phyloP scores from a whole-genome alignment of 92 coral and sea anemone genomes.

The Phenganax marumi region DNA sequence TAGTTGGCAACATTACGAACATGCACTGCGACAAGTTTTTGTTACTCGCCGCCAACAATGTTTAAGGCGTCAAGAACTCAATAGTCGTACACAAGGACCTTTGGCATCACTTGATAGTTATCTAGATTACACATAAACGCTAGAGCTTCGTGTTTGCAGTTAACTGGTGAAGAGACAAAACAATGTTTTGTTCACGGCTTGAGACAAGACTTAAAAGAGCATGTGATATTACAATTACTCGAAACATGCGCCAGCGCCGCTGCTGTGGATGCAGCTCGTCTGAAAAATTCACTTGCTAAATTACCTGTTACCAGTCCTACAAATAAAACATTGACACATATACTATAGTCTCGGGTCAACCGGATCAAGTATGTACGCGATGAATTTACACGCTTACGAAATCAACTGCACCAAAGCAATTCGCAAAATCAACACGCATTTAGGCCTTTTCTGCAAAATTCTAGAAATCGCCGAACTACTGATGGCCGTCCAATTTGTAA shows the following conservation, averaged over 20 bases:
- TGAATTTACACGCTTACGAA: too few species aligned
- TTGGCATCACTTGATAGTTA: slow-evolving; percentile 34
- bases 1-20: neutral
- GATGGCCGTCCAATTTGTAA: slow-evolving; percentile 46
- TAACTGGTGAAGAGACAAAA: slow-evolving; percentile 14
- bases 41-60: slow-evolving; percentile 9
- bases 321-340: neutral
- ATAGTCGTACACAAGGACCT: slow-evolving; percentile 39
- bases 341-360: neutral
- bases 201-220: slow-evolving; percentile 12
- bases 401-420: neutral
- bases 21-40: slow-evolving; percentile 9
- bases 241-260: neutral
- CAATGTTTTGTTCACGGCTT: slow-evolving; percentile 28
- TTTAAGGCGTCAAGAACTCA: slow-evolving; percentile 30
- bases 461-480: slow-evolving; percentile 12
- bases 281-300: slow-evolving; percentile 10
- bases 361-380: too few species aligned
- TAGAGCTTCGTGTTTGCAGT: neutral
- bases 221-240: slow-evolving; percentile 24
- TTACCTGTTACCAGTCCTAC: too few species aligned
- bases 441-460: too few species aligned
- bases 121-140: slow-evolving; percentile 2
- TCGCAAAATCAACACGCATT: too few species aligned
- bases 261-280: slow-evolving; percentile 8